A percentile compares a stretch with the other conserved stretches of the same genome.
These are phyloP conservation scores for Isotomurus palustris DNA, from an alignment of 2,888 invertebrate genomes.

Conservation along the genomic window DNA sequence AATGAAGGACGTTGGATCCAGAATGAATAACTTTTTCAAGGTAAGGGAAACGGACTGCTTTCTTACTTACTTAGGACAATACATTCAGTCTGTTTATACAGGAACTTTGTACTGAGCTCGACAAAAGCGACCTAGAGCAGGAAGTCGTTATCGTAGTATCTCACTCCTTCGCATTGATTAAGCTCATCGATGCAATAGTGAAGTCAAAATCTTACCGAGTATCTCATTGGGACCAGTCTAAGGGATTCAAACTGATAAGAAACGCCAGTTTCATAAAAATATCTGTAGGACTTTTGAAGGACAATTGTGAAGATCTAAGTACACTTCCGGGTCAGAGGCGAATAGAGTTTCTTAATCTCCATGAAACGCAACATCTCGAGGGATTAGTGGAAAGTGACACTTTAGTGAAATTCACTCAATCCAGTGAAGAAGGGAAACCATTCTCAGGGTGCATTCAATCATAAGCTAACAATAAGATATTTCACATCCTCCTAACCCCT, in stretches of 20 bases:
- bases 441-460: conserved; percentile 32
- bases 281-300: conserved; percentile 22
- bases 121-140: conserved; percentile 29
- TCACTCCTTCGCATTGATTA: conserved; percentile 31
- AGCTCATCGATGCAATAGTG: conserved; percentile 27
- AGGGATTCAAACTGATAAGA: conserved; percentile 27
- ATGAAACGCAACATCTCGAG: conserved; percentile 27
- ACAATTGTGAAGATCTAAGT: conserved; percentile 26
- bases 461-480: too few species aligned
- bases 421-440: conserved; percentile 19
- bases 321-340: conserved; percentile 23
- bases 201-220: conserved; percentile 26
- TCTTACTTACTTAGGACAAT: background rate
- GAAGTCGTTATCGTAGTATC: conserved; percentile 30
- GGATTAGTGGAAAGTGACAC: conserved; percentile 23
- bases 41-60: conserved; percentile 1
- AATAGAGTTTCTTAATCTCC: conserved; percentile 31
- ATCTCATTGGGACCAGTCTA: conserved; percentile 26
- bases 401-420: conserved; percentile 24
- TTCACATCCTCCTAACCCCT: background rate
- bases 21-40: conserved; percentile 31
- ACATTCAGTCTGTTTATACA: conserved; percentile 2
- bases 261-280: conserved; percentile 33
- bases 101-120: conserved; percentile 29
- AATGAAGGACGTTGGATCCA: conserved; percentile 23